Evolutionary conservation across 2,113 vertebrate genomes (phyloP).

Genomic region (Odobenus rosmarus): DNA sequence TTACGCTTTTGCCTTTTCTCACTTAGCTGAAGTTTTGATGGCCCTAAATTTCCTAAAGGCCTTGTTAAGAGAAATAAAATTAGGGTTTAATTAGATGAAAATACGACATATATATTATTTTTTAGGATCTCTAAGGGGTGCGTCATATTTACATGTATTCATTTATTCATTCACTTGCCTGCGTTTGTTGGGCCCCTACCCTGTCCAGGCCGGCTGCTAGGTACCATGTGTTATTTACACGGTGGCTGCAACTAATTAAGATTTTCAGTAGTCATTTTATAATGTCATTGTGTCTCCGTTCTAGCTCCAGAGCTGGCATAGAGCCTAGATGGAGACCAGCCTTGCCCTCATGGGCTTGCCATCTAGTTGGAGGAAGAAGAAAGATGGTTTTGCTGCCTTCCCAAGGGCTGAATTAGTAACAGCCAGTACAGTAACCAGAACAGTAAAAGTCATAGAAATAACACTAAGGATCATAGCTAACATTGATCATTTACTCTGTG

Average conservation of each 20-base stretch:
- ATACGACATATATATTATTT: not conserved
- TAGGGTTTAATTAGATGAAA: slow-evolving; percentile 59
- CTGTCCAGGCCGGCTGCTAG: not conserved
- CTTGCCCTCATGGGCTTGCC: not conserved
- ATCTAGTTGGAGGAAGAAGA: not conserved
- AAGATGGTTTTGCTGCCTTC: not conserved
- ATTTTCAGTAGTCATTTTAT: not conserved
- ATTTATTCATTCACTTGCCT: not conserved
- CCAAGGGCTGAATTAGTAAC: not conserved
- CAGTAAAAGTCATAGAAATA: not conserved
- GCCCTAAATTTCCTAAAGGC: slow-evolving; percentile 64
- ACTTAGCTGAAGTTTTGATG: slow-evolving; percentile 47
- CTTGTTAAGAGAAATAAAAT: slow-evolving; percentile 67
- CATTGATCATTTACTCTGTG: no score
- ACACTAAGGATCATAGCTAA: not conserved
- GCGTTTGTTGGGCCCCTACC: not conserved
- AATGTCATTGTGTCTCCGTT: not conserved
- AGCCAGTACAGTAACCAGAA: not conserved
- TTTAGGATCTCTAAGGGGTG: not conserved
- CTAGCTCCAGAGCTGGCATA: not conserved
- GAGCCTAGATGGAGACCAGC: not conserved
- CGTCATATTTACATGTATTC: not conserved
- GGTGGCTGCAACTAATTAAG: not conserved
- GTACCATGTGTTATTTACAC: not conserved
- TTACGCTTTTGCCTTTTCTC: slow-evolving; percentile 66